Conservation (phyloP, 2,888 invertebrate species). For the Dermolepida albohirtum region DNA sequence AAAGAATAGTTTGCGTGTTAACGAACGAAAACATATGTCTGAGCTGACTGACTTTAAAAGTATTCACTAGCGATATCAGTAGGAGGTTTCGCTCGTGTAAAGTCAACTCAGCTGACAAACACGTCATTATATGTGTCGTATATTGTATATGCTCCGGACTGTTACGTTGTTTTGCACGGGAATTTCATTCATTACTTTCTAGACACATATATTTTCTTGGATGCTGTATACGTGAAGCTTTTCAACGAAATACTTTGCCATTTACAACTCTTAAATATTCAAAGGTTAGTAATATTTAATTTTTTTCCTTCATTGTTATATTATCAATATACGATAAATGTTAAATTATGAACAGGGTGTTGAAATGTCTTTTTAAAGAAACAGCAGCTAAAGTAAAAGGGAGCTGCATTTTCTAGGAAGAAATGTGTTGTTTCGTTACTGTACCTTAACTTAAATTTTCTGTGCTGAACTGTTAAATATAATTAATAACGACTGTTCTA, state of each 20-base stretch:
- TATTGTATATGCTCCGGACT: constrained; percentile 14
- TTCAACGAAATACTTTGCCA: background rate
- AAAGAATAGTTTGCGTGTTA: constrained; percentile 2
- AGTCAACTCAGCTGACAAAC: constrained; percentile 38
- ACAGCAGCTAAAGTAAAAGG: too few species aligned
- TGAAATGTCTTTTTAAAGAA: too few species aligned
- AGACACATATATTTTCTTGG: constrained; percentile 24
- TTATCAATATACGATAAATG: too few species aligned
- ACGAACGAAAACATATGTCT: background rate
- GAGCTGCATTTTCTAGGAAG: too few species aligned
- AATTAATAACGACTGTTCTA: too few species aligned
- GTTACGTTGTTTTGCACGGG: constrained; percentile 12
- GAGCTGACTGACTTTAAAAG: background rate
- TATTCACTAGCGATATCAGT: background rate
- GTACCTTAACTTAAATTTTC: too few species aligned
- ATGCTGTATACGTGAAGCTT: background rate
- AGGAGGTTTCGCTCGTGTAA: constrained; percentile 1
- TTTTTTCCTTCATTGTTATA: too few species aligned
- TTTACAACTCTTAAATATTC: too few species aligned
- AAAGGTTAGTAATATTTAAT: too few species aligned
- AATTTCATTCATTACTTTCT: constrained; percentile 31
- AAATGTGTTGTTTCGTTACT: too few species aligned
- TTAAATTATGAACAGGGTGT: too few species aligned
- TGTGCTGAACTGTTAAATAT: too few species aligned
- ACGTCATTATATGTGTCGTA: constrained; percentile 39